Evolutionary conservation across 2,888 invertebrate species (phyloP).

Genomic region (Lucinisca nassula): DNA sequence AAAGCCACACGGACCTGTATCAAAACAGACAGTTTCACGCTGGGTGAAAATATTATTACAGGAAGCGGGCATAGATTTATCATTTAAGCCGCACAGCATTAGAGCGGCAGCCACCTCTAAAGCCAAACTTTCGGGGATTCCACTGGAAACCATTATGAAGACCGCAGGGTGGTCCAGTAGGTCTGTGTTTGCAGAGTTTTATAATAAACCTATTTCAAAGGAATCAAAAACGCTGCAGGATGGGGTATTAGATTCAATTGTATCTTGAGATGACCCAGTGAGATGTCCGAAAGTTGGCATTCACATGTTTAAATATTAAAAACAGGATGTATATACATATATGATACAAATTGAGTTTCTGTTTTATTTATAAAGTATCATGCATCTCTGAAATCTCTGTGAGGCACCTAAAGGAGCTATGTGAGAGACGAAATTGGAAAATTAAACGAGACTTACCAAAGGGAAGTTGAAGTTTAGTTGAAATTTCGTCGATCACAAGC

Average conservation of each 20-base stretch:
- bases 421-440: slow-evolving; percentile 37
- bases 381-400: slow-evolving; percentile 57
- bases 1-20: not conserved
- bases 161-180: slow-evolving; percentile 39
- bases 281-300: not conserved
- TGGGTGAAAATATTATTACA: slow-evolving; percentile 18
- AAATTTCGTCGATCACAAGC: slow-evolving; percentile 45
- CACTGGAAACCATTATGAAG: slow-evolving; percentile 12
- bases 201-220: slow-evolving; percentile 12
- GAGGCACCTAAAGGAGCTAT: slow-evolving; percentile 44
- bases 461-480: slow-evolving; percentile 51
- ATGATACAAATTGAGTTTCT: not conserved
- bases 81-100: not conserved
- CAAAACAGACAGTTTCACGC: slow-evolving; percentile 1
- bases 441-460: slow-evolving; percentile 59
- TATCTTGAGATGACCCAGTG: not conserved
- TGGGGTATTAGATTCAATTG: not conserved
- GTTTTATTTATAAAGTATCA: slow-evolving; percentile 4
- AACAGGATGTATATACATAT: not conserved
- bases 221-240: not conserved
- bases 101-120: not conserved
- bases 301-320: too few species aligned
- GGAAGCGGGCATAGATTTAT: not conserved
- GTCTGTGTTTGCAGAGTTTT: slow-evolving; percentile 11
- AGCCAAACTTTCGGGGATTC: not conserved